Evolutionary conservation across 2,888 invertebrate genomes (phyloP).

Genomic region (Chirona hameri): DNA sequence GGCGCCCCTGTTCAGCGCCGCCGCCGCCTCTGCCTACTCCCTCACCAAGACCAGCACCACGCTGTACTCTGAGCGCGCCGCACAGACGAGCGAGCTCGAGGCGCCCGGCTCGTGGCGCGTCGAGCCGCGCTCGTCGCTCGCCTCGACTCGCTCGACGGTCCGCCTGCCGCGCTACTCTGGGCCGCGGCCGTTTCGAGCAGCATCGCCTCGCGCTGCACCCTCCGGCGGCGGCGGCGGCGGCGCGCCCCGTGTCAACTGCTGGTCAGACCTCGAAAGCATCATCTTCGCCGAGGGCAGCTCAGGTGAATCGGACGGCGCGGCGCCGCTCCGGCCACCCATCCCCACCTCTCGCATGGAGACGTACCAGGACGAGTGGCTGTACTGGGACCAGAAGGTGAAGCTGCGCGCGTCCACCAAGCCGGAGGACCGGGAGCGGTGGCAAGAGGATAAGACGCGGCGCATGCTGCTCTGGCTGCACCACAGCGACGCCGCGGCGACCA

Average conservation of each 20-base stretch:
- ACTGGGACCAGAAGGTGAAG: slow-evolving; percentile 42
- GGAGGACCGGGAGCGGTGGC: slow-evolving; percentile 41
- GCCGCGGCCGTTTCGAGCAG: not conserved
- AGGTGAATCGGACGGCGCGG: slow-evolving; percentile 27
- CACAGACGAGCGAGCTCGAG: slow-evolving; percentile 1
- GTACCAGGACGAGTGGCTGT: slow-evolving; percentile 42
- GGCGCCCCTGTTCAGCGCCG: not conserved
- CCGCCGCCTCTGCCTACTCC: slow-evolving; percentile 1
- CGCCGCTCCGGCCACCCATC: slow-evolving; percentile 6
- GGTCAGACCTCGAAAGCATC: slow-evolving; percentile 43
- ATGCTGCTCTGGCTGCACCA: slow-evolving; percentile 43
- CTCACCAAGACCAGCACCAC: not conserved
- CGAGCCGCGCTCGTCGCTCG: not conserved
- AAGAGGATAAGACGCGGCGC: slow-evolving; percentile 42
- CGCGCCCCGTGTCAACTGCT: slow-evolving; percentile 30
- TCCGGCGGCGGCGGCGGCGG: not conserved
- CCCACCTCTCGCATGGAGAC: slow-evolving; percentile 41
- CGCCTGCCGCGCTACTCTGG: slow-evolving; percentile 2
- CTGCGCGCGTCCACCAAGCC: slow-evolving; percentile 37
- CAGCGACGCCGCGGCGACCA: slow-evolving; percentile 38
- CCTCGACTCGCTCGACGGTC: not conserved
- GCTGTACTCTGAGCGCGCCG: slow-evolving; percentile 5
- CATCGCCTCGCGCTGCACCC: not conserved
- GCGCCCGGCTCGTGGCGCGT: slow-evolving; percentile 6
- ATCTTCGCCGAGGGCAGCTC: slow-evolving; percentile 41